A percentile compares a stretch with the other conserved stretches of the same genome.
phyloP scores from a whole-genome alignment of 2,888 invertebrate genomes.

The Miltochrista miniata region DNA sequence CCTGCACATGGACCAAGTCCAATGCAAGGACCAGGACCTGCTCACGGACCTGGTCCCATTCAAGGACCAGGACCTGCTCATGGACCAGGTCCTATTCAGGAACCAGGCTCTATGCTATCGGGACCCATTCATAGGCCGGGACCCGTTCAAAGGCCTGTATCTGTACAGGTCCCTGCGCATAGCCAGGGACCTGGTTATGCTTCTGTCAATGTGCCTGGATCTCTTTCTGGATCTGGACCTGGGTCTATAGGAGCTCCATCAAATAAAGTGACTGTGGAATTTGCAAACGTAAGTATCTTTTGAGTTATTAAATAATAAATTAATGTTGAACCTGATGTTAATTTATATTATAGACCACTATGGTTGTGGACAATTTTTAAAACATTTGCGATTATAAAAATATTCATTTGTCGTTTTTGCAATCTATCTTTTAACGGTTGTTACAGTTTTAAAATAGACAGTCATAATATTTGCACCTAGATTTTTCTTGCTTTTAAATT shows the following conservation, averaged over 20 bases:
- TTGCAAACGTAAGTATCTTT: constrained; percentile 49
- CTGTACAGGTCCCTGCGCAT: neutral
- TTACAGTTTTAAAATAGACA: no score
- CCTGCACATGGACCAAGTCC: neutral
- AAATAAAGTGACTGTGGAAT: constrained; percentile 36
- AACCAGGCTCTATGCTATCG: neutral
- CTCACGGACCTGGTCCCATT: neutral
- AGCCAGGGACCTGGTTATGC: neutral
- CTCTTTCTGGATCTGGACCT: neutral
- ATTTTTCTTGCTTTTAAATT: no score
- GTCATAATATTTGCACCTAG: no score
- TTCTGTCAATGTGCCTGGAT: neutral
- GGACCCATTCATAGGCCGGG: neutral
- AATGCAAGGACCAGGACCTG: neutral
- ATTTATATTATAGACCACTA: no score
- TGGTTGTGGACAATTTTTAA: no score
- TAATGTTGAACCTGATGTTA: no score
- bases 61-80: neutral
- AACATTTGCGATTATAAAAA: no score
- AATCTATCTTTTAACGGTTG: no score
- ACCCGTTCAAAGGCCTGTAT: neutral
- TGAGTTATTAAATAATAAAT: neutral
- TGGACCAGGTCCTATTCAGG: neutral
- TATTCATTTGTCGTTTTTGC: no score
- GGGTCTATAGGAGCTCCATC: constrained; percentile 11